Base-by-base conservation (phyloP, 2,888 invertebrate genomes). In the Trisateles emortualis region DNA sequence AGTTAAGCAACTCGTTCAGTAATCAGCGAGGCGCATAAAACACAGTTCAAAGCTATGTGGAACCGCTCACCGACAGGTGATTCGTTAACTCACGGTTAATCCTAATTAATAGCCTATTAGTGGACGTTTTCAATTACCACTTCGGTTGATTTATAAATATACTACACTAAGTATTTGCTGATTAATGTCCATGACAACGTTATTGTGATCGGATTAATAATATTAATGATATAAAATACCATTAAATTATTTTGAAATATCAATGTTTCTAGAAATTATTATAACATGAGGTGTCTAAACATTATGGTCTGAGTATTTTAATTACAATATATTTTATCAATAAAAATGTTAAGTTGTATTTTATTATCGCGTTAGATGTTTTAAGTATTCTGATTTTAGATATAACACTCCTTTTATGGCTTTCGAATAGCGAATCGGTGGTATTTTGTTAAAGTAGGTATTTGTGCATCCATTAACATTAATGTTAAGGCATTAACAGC, bases 71-170 rank as follows among this genome's bases (percentile, higher is more conserved):
- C 65, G 83, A 84, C 85, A 87, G 86, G 80, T 83, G 76, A 87
- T 86, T 84, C 76, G 78, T 89, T 85, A 85, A 81, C 81, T 81
- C 74, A 72, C 84, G 76, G 79, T 79, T 87, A 90, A 88, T 85
- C 82, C 88, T 88, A 85, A 92, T 90, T 89, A 90, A 92, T 91
- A 78, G 88, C 59, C 85, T 87, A 87, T 90, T 89, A 89, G 85
- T 74, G 53, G 84, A 83, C 86, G 76, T 86, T 83, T 92, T 91
- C 91, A 90, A 91, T 92, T 90, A 90, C 84, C 78, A 84, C 73
- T 80, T 63, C 57, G 62, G 74, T 82, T 88, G 89, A 91, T 91
- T 90, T 90, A 91, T 88, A 70, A 59, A 56, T 52, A 58, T 52
- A 45, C 39, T 55, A 56, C 46, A 49, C 57, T 64, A 59, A 66